These are phyloP conservation scores for Liopterus haemorrhoidalis DNA, from an alignment of 2,888 invertebrate genomes.

Conservation along the genomic window DNA sequence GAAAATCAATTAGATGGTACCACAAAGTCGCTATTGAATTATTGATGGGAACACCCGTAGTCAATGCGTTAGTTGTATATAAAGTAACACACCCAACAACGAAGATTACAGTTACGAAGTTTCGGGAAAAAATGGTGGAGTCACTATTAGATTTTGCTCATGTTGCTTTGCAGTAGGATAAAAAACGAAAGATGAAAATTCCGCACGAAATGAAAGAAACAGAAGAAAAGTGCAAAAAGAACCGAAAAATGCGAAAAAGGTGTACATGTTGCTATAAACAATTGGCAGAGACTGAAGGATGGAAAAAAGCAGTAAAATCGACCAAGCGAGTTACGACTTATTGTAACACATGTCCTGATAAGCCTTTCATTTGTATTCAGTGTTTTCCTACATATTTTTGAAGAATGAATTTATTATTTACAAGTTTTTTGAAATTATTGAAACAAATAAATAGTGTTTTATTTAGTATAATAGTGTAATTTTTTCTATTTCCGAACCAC, in stretches of 20 bases:
- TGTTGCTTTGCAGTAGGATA: slow-evolving; percentile 18
- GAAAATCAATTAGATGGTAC: slow-evolving; percentile 5
- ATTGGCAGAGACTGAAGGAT: neutral
- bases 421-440: too few species aligned
- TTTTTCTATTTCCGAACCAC: too few species aligned
- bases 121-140: slow-evolving; percentile 9
- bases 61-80: neutral
- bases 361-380: slow-evolving; percentile 16
- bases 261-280: neutral
- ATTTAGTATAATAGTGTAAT: too few species aligned
- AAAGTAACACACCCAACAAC: neutral
- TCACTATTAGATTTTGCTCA: slow-evolving; percentile 15
- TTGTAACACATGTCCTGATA: slow-evolving; percentile 14
- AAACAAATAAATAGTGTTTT: too few species aligned
- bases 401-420: too few species aligned
- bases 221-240: neutral
- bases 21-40: slow-evolving; percentile 3
- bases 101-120: neutral
- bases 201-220: neutral
- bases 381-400: too few species aligned
- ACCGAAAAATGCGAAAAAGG: neutral
- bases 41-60: slow-evolving; percentile 1
- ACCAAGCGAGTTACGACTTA: slow-evolving; percentile 3
- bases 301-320: neutral
- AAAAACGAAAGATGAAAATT: slow-evolving; percentile 3